phyloP scores from a whole-genome alignment of 92 coral and sea anemone species.

The Parazoanthus darwini region DNA sequence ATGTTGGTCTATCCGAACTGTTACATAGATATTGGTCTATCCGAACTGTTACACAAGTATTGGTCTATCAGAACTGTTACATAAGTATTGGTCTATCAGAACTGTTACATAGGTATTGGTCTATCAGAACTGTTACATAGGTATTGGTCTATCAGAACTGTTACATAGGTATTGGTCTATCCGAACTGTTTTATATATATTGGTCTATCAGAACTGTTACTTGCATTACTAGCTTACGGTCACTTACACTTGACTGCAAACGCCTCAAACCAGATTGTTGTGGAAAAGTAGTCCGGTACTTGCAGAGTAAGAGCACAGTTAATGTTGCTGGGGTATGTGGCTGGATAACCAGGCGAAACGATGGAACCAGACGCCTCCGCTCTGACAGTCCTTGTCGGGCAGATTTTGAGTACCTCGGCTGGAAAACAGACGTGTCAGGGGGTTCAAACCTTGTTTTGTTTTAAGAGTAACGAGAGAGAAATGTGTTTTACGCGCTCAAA shows the following conservation, averaged over 20 bases:
- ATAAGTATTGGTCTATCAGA: no score
- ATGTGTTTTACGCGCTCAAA: not conserved
- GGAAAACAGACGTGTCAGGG: not conserved
- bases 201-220: no score
- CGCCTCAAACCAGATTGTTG: conserved; percentile 7
- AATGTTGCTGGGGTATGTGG: conserved; percentile 18
- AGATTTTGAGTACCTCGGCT: conserved; percentile 17
- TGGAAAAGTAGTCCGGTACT: conserved; percentile 19
- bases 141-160: no score
- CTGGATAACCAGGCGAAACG: conserved; percentile 40
- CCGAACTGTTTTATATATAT: no score
- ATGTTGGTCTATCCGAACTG: no score
- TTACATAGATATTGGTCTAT: no score
- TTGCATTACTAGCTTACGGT: no score
- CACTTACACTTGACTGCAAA: conserved; percentile 22
- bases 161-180: no score
- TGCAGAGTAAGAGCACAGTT: conserved; percentile 45
- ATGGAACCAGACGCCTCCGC: conserved; percentile 37
- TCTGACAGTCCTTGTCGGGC: conserved; percentile 40
- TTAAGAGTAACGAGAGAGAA: not conserved
- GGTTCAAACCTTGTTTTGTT: not conserved
- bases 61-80: no score
- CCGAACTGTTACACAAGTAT: no score
- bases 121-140: no score
- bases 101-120: no score